Conservation (phyloP, 2,888 invertebrate genomes). For the Drosophila cyrtoloma region DNA sequence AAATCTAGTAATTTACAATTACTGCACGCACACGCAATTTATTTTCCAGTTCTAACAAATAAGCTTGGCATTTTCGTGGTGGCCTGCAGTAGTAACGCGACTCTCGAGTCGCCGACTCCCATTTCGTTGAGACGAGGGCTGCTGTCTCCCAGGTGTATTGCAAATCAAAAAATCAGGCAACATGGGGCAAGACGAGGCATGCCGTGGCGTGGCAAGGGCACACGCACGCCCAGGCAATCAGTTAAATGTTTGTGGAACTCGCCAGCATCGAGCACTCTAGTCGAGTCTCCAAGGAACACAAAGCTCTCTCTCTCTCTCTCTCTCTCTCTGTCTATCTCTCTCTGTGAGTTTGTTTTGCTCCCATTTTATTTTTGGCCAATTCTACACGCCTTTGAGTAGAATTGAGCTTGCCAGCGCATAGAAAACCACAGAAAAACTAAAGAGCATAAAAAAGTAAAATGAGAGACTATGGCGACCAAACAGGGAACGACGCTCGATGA, state of each 20-base stretch:
- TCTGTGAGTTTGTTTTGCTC: slow-evolving; percentile 10
- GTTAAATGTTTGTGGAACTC: slow-evolving; percentile 82
- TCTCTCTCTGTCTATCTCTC: slow-evolving; percentile 4
- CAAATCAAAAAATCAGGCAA: slow-evolving; percentile 83
- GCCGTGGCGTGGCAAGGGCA: slow-evolving; percentile 13
- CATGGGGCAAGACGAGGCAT: slow-evolving; percentile 17
- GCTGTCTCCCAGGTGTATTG: slow-evolving; percentile 83
- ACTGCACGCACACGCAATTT: slow-evolving; percentile 85
- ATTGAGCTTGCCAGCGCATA: slow-evolving; percentile 55
- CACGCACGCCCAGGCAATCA: slow-evolving; percentile 81
- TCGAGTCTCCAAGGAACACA: slow-evolving; percentile 51
- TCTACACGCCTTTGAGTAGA: slow-evolving; percentile 52
- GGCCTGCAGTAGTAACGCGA: slow-evolving; percentile 24
- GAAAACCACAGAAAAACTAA: slow-evolving; percentile 57
- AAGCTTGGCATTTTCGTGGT: slow-evolving; percentile 64
- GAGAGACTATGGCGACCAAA: slow-evolving; percentile 18
- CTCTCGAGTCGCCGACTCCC: slow-evolving; percentile 9
- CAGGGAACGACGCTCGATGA: slow-evolving; percentile 47
- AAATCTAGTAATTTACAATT: slow-evolving; percentile 81
- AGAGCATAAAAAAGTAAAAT: slow-evolving; percentile 47
- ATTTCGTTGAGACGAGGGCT: slow-evolving; percentile 1
- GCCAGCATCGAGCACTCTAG: slow-evolving; percentile 58
- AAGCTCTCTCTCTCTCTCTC: slow-evolving; percentile 6
- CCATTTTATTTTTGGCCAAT: slow-evolving; percentile 3
- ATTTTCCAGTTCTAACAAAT: slow-evolving; percentile 80